Base-by-base conservation (phyloP, 2,888 invertebrate species). In the Melanostoma mellinum region DNA sequence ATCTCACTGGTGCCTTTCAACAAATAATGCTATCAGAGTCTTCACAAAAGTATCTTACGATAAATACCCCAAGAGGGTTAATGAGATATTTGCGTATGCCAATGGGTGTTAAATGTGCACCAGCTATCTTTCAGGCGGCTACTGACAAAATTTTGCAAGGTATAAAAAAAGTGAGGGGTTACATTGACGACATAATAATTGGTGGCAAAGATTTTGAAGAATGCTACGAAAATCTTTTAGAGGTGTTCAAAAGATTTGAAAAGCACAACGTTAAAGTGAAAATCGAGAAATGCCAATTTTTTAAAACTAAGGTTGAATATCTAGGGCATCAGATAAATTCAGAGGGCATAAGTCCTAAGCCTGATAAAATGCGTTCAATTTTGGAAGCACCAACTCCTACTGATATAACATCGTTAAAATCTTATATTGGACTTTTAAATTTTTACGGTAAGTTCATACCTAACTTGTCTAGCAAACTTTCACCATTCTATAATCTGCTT, bases 71-170 rank as follows among this genome's bases (percentile, higher is more conserved):
- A 6, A 42, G 42, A 8, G 8, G 42, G 6, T 42, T 42, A 42
- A 9, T 42, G 3, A 42, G 42, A 42, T 42, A 42, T 42, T 42
- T 42, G 42, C 42, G 42, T 3, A 42, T 42, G 42, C 42, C 42
- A 42, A 42, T 42, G 42, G 6, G 42, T 42, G 42, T 42, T 42
- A 42, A 42, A 42, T 42, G 42, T 42, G 42, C 42, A 42, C 42
- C 42, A 9, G 42, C 42, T 42, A 42, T 42, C 6, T 42, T 42
- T 42, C 42, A 42, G 42, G 42, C 42, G 6, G 42, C 42, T 9
- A 42, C 42, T 42, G 42, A 42, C 42, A 8, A 42, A 42, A 42
- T 42, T 42, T 4, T 42, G n/a, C n/a, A 42, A 9, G 4, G 42
- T n/a, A 42, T 42, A 8, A 42, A 42, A 42, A 42, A n/a, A 42